Conservation (phyloP, 2,113 vertebrate genomes). For the Cyphomyrus discorhynchus region DNA sequence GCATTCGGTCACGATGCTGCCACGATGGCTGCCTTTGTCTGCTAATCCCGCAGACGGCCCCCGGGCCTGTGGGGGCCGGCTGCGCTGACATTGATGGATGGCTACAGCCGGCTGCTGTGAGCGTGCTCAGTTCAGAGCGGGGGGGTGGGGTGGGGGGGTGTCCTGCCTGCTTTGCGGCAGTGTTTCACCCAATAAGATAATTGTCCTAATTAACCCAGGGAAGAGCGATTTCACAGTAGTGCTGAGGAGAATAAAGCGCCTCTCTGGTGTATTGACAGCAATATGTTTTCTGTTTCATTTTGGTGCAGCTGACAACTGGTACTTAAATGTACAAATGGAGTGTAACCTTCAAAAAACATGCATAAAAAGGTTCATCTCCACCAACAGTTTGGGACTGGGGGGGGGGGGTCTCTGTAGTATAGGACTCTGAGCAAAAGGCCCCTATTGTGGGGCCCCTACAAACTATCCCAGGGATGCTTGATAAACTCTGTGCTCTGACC, state of each 20-base stretch:
- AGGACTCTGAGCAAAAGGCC: background rate
- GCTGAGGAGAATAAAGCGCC: conserved; percentile 35
- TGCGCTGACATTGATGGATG: conserved; percentile 14
- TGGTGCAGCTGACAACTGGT: background rate
- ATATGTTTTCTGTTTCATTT: background rate
- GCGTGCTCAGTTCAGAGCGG: conserved; percentile 58
- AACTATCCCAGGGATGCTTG: background rate
- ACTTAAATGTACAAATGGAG: background rate
- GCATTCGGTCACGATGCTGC: background rate
- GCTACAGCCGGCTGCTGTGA: conserved; percentile 41
- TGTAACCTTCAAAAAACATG: background rate
- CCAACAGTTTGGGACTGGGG: background rate
- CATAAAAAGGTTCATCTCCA: background rate
- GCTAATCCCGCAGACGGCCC: background rate
- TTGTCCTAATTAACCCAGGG: conserved; percentile 76
- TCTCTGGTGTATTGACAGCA: conserved; percentile 17
- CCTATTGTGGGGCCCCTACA: background rate
- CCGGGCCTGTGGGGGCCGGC: background rate
- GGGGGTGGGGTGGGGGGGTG: conserved; percentile 56
- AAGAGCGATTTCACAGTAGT: conserved; percentile 47
- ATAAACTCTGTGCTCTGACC: background rate
- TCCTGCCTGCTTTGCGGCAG: conserved; percentile 52
- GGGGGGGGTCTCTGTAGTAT: background rate
- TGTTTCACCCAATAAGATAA: conserved; percentile 73
- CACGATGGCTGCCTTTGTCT: background rate